Percentiles rank a stretch among this genome's conserved stretches.
phyloP scores from a whole-genome alignment of 1,140 invertebrate genomes.

The Rhagoletis pomonella region DNA sequence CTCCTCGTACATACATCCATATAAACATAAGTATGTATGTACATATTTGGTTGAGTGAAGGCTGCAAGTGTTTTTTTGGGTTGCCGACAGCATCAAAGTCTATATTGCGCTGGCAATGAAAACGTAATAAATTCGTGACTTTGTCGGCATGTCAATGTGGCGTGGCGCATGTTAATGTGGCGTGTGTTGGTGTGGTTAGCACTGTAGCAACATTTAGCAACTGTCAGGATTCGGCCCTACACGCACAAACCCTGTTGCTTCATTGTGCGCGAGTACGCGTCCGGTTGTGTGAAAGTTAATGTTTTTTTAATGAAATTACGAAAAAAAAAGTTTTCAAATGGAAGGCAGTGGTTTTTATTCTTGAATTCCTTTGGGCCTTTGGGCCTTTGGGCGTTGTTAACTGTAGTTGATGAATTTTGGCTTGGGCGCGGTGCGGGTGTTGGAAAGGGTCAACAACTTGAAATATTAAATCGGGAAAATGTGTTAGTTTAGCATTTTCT shows the following conservation, averaged over 20 bases:
- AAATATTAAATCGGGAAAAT: too few species aligned
- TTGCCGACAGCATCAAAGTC: background rate
- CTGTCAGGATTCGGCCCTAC: background rate
- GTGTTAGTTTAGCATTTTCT: too few species aligned
- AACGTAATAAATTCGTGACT: conserved; percentile 32
- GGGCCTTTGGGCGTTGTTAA: too few species aligned
- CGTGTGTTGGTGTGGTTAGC: background rate
- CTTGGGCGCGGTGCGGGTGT: too few species aligned
- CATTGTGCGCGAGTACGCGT: background rate
- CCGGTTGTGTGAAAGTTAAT: background rate
- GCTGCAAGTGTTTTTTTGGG: background rate
- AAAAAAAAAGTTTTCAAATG: background rate
- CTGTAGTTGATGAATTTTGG: too few species aligned
- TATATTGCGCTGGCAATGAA: background rate
- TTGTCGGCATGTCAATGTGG: background rate
- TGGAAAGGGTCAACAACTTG: too few species aligned
- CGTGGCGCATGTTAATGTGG: background rate
- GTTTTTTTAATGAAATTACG: background rate
- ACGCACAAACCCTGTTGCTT: background rate
- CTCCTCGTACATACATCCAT: background rate
- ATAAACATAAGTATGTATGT: too few species aligned
- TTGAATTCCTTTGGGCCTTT: too few species aligned
- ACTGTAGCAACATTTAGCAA: conserved; percentile 8
- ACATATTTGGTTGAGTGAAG: background rate
- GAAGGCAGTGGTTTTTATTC: too few species aligned